Conservation (phyloP, 2,113 vertebrate genomes). For the Etia nguti region DNA sequence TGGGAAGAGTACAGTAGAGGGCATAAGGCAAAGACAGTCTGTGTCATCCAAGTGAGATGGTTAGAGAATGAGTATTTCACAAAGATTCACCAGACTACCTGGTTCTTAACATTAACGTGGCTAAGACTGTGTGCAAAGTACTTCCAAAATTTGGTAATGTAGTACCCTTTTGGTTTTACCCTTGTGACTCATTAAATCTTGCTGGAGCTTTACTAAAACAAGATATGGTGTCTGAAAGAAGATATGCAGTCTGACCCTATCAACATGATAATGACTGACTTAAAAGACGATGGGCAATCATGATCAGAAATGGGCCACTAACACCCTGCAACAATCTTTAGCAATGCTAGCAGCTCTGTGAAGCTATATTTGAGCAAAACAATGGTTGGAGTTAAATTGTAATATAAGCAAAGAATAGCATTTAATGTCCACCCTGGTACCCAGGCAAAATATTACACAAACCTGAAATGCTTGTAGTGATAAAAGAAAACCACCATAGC, state of each 20-base stretch:
- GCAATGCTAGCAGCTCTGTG: not conserved
- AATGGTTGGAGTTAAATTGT: not conserved
- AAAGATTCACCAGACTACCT: slow-evolving; percentile 1
- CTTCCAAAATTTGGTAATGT: not conserved
- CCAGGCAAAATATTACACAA: not conserved
- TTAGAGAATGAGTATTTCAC: slow-evolving; percentile 38
- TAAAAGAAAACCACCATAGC: not conserved
- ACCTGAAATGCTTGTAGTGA: not conserved
- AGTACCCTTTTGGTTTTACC: not conserved
- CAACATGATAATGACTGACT: not conserved
- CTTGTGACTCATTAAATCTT: not conserved
- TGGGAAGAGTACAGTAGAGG: slow-evolving; percentile 58
- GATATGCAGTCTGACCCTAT: not conserved
- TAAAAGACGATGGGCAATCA: not conserved
- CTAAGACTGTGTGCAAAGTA: not conserved
- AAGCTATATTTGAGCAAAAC: not conserved
- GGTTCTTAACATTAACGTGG: not conserved
- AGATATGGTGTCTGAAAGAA: not conserved
- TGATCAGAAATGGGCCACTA: not conserved
- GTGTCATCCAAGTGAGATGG: slow-evolving; percentile 37
- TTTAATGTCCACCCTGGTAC: not conserved
- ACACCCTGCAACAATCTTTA: not conserved
- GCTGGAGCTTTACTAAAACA: not conserved
- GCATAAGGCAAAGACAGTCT: slow-evolving; percentile 47
- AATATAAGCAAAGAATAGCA: not conserved